phyloP scores from a whole-genome alignment of 1,140 invertebrate species.

The Drosophila navojoa region DNA sequence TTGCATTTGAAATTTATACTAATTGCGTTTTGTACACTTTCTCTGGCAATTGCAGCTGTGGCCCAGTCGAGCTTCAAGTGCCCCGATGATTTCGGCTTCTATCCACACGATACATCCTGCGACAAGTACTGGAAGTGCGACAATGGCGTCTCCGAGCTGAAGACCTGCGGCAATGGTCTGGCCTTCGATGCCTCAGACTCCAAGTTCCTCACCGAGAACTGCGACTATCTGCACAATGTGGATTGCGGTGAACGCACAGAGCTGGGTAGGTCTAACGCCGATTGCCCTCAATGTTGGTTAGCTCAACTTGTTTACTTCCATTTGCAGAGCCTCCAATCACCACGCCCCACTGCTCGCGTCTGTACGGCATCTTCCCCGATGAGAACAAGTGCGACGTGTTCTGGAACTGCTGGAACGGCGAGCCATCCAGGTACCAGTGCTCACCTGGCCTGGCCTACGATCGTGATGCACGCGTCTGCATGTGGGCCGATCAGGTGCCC shows the following conservation, averaged over 20 bases:
- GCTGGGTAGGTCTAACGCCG: slow-evolving; percentile 86
- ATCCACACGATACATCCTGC: slow-evolving; percentile 94
- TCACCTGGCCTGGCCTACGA: slow-evolving; percentile 97
- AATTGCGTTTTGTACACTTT: slow-evolving; percentile 7
- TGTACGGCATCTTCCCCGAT: slow-evolving; percentile 97
- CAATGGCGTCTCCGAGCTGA: slow-evolving; percentile 93
- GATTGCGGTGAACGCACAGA: slow-evolving; percentile 95
- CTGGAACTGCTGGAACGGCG: slow-evolving; percentile 98
- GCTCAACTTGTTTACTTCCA: not conserved
- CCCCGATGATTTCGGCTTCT: slow-evolving; percentile 97
- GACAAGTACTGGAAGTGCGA: slow-evolving; percentile 99
- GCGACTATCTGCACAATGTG: slow-evolving; percentile 97
- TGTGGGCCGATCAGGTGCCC: slow-evolving; percentile 97
- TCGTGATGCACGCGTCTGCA: slow-evolving; percentile 95
- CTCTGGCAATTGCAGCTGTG: slow-evolving; percentile 85
- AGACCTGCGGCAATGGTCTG: slow-evolving; percentile 96
- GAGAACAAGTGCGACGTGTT: slow-evolving; percentile 95
- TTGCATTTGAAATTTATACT: slow-evolving; percentile 17
- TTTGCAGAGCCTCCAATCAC: slow-evolving; percentile 91
- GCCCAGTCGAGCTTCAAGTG: slow-evolving; percentile 94
- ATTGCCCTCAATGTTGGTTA: not conserved
- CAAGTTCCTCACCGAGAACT: slow-evolving; percentile 96
- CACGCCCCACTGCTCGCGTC: slow-evolving; percentile 92
- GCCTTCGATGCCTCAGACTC: slow-evolving; percentile 95
- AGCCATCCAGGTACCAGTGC: slow-evolving; percentile 96